Base-by-base conservation (phyloP, 2,113 vertebrate genomes). In the Alces alces region DNA sequence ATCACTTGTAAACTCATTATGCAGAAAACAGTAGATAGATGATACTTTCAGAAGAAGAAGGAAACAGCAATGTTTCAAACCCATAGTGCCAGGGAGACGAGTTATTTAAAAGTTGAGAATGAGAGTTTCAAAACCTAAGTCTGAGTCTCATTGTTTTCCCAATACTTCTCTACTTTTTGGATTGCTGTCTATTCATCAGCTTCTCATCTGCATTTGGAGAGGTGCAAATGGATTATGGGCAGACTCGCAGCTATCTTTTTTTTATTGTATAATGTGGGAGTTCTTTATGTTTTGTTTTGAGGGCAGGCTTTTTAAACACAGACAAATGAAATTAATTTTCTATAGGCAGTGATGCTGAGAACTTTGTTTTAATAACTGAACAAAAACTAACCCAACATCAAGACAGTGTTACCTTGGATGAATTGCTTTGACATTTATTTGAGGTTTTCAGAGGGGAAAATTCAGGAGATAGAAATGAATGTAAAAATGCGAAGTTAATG, bases 401-500 rank as follows among this genome's bases (percentile, higher is more conserved):
- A 47, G 73, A 86, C 17, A 86, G 1, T 82, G n/a, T 83, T 96
- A 60, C 45, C 19, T 91, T 93, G 78, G 19, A 36, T 70, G n/a
- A 70, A 43, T 60, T 89, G 58, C 19, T 80, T 83, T 93, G 66
- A 6, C 25, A 8, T 88, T 11, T 11, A 57, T 85, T 88, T 82
- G 54, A 54, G 54, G 33, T 61, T 95, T 94, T 76, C n/a, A 33
- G 60, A 90, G 36, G 28, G 39, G 57, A 70, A 70, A 43, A 45
- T 55, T 88, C 54, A 82, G 66, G 92, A 66, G 89, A 15, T 92
- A 73, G 76, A 94, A 93, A 70, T 87, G 57, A 88, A n/a, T 33
- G 57, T 89, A 58, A 95, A 97, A 97, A 33, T 60, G 58, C 82
- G 58, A 95, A 9, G 61, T 95, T 83, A 64, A 39, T 84, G 61